Conservation (phyloP, 2,113 vertebrate species). For the Neoarius graeffei region DNA sequence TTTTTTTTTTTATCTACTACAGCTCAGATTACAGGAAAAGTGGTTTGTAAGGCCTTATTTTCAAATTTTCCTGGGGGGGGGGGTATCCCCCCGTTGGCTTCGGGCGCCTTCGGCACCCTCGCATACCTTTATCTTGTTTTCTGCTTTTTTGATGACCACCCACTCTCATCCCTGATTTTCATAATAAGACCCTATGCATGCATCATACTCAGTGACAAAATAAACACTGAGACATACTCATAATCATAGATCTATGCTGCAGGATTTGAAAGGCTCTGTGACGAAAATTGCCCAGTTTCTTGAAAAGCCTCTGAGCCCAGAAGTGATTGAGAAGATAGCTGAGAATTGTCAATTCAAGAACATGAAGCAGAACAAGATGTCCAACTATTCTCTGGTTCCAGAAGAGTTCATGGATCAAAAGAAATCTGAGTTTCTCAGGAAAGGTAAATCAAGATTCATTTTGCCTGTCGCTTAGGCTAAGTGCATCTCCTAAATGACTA, state of each 20-base stretch:
- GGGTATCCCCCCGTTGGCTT: too few relatives aligned
- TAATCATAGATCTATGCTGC: constrained; percentile 8
- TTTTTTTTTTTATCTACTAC: too few relatives aligned
- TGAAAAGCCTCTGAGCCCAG: constrained; percentile 59
- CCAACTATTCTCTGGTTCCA: constrained; percentile 69
- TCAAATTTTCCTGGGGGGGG: too few relatives aligned
- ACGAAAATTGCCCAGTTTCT: constrained; percentile 59
- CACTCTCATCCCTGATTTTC: too few relatives aligned
- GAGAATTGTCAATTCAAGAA: constrained; percentile 66
- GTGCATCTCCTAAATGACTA: neutral
- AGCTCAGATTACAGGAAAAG: too few relatives aligned
- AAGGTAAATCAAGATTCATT: constrained; percentile 58
- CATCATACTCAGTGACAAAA: neutral
- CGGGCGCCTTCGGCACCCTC: too few relatives aligned
- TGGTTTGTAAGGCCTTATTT: too few relatives aligned
- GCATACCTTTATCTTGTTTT: too few relatives aligned
- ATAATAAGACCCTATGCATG: neutral
- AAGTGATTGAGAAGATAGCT: constrained; percentile 61
- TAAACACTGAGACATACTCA: neutral
- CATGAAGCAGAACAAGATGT: constrained; percentile 75
- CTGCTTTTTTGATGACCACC: too few relatives aligned
- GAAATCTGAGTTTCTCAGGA: constrained; percentile 69
- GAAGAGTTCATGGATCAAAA: constrained; percentile 62
- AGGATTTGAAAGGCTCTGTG: constrained; percentile 64
- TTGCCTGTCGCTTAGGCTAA: neutral